A percentile compares a stretch with the other conserved stretches of the same genome.
phyloP scores from a whole-genome alignment of 2,113 vertebrate genomes.

The Sturnus vulgaris region DNA sequence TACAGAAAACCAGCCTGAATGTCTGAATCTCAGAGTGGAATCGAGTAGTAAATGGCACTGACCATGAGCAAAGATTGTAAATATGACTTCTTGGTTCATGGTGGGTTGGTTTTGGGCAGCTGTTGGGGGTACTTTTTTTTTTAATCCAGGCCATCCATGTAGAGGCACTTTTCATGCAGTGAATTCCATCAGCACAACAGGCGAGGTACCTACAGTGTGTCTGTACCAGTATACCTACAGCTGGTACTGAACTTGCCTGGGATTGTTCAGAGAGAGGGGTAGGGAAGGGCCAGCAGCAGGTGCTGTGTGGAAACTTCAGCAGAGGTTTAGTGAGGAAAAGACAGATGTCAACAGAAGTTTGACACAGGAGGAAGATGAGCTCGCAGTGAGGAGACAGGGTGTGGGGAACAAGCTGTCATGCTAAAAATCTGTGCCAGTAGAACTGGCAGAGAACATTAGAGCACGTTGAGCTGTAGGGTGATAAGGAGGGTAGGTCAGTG shows the following conservation, averaged over 20 bases:
- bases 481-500: not conserved
- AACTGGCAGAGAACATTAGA: not conserved
- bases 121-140: not conserved
- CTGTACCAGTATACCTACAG: not conserved
- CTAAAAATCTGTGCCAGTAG: not conserved
- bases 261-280: not conserved
- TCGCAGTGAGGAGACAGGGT: not conserved
- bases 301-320: not conserved
- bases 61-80: not conserved
- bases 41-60: not conserved
- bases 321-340: not conserved
- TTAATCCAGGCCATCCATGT: not conserved
- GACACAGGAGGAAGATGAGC: not conserved
- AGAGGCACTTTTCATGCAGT: not conserved
- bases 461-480: rapidly evolving
- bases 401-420: not conserved
- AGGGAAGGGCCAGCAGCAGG: not conserved
- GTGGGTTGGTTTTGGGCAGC: not conserved
- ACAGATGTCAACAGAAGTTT: not conserved
- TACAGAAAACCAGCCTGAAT: not conserved
- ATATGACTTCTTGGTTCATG: not conserved
- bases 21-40: not conserved
- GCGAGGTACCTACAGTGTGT: not conserved
- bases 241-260: not conserved
- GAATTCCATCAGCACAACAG: not conserved